phyloP scores from a whole-genome alignment of 1,140 invertebrate species.

The Atta cephalotes region DNA sequence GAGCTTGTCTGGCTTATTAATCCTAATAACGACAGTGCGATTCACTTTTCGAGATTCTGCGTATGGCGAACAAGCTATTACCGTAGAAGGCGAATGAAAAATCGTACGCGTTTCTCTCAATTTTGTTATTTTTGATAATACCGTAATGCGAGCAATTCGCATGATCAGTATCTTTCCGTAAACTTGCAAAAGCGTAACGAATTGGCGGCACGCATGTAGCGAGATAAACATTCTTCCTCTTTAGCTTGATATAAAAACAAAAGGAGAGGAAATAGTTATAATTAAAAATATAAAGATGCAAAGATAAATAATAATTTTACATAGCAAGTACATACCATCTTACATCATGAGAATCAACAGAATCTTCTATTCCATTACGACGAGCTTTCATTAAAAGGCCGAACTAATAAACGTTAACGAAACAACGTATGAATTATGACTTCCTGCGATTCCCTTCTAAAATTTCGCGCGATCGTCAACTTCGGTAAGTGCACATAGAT shows the following conservation, averaged over 20 bases:
- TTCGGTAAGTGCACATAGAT: constrained; percentile 45
- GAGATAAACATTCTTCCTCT: constrained; percentile 62
- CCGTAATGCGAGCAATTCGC: constrained; percentile 44
- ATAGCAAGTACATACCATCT: background rate
- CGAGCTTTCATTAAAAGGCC: constrained; percentile 56
- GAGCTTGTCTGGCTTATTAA: constrained; percentile 68
- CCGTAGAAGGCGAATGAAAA: constrained; percentile 56
- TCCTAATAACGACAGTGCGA: constrained; percentile 70
- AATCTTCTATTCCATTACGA: constrained; percentile 43
- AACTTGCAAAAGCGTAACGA: constrained; percentile 60
- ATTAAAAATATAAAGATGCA: background rate
- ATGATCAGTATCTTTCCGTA: constrained; percentile 52
- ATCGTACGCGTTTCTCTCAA: constrained; percentile 20
- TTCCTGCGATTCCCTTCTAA: constrained; percentile 70
- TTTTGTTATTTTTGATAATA: constrained; percentile 57
- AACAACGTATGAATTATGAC: constrained; percentile 70
- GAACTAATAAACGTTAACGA: constrained; percentile 72
- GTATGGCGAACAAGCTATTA: background rate
- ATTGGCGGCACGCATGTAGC: constrained; percentile 14
- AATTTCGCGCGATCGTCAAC: constrained; percentile 55
- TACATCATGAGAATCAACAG: constrained; percentile 48
- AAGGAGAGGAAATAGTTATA: background rate
- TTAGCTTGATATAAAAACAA: constrained; percentile 7
- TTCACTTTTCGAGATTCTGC: constrained; percentile 70
- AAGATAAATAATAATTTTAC: constrained; percentile 47